These are phyloP conservation scores for Megalonaias nervosa DNA, from an alignment of 1,140 invertebrate genomes.

Conservation along the genomic window DNA sequence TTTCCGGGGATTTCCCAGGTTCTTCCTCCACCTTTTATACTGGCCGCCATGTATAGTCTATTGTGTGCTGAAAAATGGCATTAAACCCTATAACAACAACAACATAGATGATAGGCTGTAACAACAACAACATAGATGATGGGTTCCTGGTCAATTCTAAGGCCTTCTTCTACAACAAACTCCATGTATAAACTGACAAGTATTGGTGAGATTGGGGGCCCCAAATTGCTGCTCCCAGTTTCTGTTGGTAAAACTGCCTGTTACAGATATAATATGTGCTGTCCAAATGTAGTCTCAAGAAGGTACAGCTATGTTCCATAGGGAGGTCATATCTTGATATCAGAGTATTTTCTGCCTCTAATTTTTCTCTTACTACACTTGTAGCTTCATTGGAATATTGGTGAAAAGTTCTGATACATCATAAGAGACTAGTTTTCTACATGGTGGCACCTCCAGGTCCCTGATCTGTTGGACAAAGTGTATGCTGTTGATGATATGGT, in stretches of 20 bases:
- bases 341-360: not conserved
- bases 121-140: not conserved
- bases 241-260: slow-evolving; percentile 2
- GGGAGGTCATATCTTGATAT: not conserved
- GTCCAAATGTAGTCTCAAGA: not conserved
- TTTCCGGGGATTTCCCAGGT: too few relatives aligned
- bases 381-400: slow-evolving; percentile 7
- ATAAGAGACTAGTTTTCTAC: slow-evolving; percentile 12
- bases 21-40: too few relatives aligned
- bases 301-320: not conserved
- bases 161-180: not conserved
- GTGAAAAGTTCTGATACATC: slow-evolving; percentile 21
- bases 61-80: too few relatives aligned
- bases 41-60: too few relatives aligned
- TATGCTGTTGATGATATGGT: slow-evolving; percentile 24
- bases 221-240: not conserved
- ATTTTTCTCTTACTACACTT: slow-evolving; percentile 3
- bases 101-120: not conserved
- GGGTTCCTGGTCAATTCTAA: not conserved
- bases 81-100: not conserved
- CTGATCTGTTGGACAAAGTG: slow-evolving; percentile 22
- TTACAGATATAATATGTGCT: not conserved
- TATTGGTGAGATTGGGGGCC: not conserved
- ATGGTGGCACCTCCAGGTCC: slow-evolving; percentile 13
- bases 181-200: not conserved